These are phyloP conservation scores for Mystacides longicornis DNA, from an alignment of 2,888 invertebrate species.

Conservation along the genomic window DNA sequence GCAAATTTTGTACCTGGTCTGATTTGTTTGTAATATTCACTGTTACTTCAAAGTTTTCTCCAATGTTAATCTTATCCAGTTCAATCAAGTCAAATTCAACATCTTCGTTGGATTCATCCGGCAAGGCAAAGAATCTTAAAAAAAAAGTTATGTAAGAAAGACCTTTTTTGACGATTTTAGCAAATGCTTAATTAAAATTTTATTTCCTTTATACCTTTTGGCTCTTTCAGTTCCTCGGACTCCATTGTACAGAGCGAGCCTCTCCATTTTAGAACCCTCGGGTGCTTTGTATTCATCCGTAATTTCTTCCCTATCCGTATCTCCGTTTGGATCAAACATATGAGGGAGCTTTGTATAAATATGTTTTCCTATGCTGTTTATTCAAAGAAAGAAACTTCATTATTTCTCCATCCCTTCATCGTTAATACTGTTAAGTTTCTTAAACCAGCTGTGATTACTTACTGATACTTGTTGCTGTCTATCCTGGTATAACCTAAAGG, in stretches of 20 bases:
- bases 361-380: slow-evolving; percentile 68
- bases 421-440: neutral
- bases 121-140: slow-evolving; percentile 54
- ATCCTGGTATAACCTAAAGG: slow-evolving; percentile 61
- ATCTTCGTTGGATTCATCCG: slow-evolving; percentile 50
- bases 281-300: slow-evolving; percentile 61
- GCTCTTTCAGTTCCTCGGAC: slow-evolving; percentile 60
- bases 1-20: slow-evolving; percentile 41
- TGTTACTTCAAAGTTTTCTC: slow-evolving; percentile 58
- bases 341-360: slow-evolving; percentile 69
- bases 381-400: neutral
- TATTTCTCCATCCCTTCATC: neutral
- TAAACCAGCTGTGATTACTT: slow-evolving; percentile 34
- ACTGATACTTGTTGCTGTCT: slow-evolving; percentile 69
- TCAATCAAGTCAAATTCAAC: slow-evolving; percentile 57
- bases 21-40: slow-evolving; percentile 61
- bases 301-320: slow-evolving; percentile 64
- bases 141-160: neutral
- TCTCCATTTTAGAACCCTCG: slow-evolving; percentile 67
- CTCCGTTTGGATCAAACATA: slow-evolving; percentile 63
- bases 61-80: slow-evolving; percentile 61
- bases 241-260: slow-evolving; percentile 67
- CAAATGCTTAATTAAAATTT: neutral
- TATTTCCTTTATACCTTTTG: slow-evolving; percentile 42
- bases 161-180: neutral